Conservation (phyloP, 2,113 vertebrate genomes). For the Aldabrachelys gigantea region DNA sequence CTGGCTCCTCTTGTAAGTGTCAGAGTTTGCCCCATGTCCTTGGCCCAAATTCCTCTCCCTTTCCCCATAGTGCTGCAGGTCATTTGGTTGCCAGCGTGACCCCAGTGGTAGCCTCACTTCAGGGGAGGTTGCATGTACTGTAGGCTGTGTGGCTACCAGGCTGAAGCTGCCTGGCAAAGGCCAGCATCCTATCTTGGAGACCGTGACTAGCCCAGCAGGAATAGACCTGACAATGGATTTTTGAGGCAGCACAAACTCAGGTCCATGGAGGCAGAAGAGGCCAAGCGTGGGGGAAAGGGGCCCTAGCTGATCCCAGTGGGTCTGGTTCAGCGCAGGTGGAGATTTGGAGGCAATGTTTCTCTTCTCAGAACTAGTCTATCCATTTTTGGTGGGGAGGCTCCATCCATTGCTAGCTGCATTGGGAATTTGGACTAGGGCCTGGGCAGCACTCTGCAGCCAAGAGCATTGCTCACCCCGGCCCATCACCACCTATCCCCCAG, state of each 20-base stretch:
- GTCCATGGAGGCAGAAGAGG: not conserved
- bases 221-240: not conserved
- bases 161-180: not conserved
- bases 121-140: not conserved
- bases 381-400: not conserved
- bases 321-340: not conserved
- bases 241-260: not conserved
- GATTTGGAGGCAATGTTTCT: not conserved
- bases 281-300: not conserved
- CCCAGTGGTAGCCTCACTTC: not conserved
- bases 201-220: not conserved
- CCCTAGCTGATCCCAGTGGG: not conserved
- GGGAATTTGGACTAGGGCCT: not conserved
- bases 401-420: not conserved
- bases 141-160: not conserved
- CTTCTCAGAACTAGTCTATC: not conserved
- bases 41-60: not conserved
- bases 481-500: not conserved
- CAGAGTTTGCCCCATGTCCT: not conserved
- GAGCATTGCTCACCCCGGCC: not conserved
- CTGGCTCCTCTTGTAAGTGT: too few species aligned
- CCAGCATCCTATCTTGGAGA: not conserved
- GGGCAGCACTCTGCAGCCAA: not conserved
- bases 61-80: not conserved
- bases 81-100: not conserved